A percentile compares a stretch with the other conserved stretches of the same genome.
phyloP scores from a whole-genome alignment of 2,888 invertebrate genomes.

The Celastrina argiolus region DNA sequence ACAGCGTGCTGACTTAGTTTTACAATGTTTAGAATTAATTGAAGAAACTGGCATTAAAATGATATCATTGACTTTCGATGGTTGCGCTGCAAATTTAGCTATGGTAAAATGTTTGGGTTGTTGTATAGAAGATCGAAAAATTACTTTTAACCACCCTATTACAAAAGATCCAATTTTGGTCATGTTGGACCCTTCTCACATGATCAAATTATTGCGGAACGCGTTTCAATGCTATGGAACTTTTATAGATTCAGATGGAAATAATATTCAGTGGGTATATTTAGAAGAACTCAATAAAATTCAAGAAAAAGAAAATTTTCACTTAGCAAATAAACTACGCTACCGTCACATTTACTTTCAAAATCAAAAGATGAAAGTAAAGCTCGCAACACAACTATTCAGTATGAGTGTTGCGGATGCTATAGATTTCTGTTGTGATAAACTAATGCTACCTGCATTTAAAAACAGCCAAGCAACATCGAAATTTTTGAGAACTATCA shows the following conservation, averaged over 20 bases:
- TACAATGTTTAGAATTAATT: no score
- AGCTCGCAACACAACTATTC: background rate
- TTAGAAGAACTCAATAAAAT: no score
- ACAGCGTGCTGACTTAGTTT: no score
- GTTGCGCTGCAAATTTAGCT: slow-evolving; percentile 12
- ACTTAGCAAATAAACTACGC: background rate
- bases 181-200: no score
- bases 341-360: background rate
- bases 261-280: no score
- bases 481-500: background rate
- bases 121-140: slow-evolving; percentile 4
- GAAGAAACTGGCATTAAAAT: no score
- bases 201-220: no score
- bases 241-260: no score
- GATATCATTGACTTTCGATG: slow-evolving; percentile 4
- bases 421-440: background rate
- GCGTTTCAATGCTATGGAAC: no score
- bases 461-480: slow-evolving; percentile 4
- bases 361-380: slow-evolving; percentile 14
- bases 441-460: background rate
- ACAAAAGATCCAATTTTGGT: no score
- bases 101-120: slow-evolving; percentile 4
- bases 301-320: background rate
- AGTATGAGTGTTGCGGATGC: background rate
- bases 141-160: background rate